Evolutionary conservation across 2,113 vertebrate genomes (phyloP), one percentile per base, ranked within the genome.

Genomic region (Elanus axillaris): DNA sequence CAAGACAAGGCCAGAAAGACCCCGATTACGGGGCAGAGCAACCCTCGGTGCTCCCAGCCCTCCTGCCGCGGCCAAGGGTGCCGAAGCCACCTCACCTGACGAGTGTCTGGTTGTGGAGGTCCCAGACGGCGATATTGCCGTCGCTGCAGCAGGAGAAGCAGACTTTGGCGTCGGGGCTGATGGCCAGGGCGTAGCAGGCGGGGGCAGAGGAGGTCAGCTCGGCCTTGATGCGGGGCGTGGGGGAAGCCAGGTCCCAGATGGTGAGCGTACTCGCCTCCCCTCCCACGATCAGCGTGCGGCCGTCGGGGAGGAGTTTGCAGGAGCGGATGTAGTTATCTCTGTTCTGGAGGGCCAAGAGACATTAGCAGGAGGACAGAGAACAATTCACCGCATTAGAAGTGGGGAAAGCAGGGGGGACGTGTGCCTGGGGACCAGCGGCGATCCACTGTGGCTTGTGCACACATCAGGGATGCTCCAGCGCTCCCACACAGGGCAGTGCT

Each of bases 81-180:
- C 22, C 1, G 34, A 14, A 22, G 12, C 19, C 0, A 3, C 13
- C 98, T 96, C 96, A 99, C 99, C 99, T 99, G 86, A 99, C 99
- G 1, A 99, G 98, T 2, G 99, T 99, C 98, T 99, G 99, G 98
- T 99, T 99, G 94, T 99, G 99, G 75, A 99, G 98, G 96, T 99
- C 99, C 99, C 99, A 99, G 55, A 99, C 99, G 0, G 99, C 99
- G 13, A 99, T 99, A 98, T 99, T 99, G 50, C 99, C 99, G 3
- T 99, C 99, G 0, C 99, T 99, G 98, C 99, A 99, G 98, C 99
- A 99, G 95, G 99, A 99, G 98, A 99, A 99, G 98, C 99, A 99
- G 95, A 99, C 99, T 97, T 99, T 99, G 98, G 99, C 99, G 2
- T 99, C 99, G 1, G 99, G 99, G 97, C 99, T 99, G 98, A 99